Evolutionary conservation across 1,140 invertebrate genomes (phyloP), one percentile per base, ranked within the genome.

Genomic region (Drosophila repletoides): DNA sequence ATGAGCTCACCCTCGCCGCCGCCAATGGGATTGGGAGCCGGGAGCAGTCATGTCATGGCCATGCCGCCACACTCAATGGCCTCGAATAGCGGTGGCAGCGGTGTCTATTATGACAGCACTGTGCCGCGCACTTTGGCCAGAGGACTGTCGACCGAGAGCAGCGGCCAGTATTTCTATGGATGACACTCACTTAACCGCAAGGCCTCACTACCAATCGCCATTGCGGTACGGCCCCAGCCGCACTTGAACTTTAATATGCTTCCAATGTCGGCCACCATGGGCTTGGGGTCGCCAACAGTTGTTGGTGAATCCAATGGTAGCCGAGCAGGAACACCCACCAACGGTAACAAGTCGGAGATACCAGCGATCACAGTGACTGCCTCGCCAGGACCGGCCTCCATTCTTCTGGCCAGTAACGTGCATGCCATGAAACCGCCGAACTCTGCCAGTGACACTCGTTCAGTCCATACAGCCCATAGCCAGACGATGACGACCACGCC

Each of bases 141-240:
- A 0, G 80, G 76, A 14, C 28, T 76, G 46, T 75, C 80, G 7
- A 65, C 73, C 7, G 76, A 86, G 33, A 72, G 63, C 40, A 80
- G 69, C n/a, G 58, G 49, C 0, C 73, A 81, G 46, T 75, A 81
- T 24, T 80, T 74, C 51, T 81, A 75, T 28, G 80, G 80, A 80
- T 86, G 80, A 81, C 76, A 86, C 41, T 81, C 76, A 51, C 64
- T 77, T 5, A 81, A 77, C 41, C 73, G 80, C 33, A 86, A 86
- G 53, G 64, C 68, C n/a, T 86, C 76, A 12, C 38, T 86, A 31
- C 80, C 80, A 2, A 77, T 86, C 6, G 73, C 79, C 12, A 73
- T 84, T 51, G 68, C 71, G 31, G 71, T 74, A 19, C 48, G 74
- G 14, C 71, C 66, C 21, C 56, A 59, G 10, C 45, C 68, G 33